Percentiles rank a stretch among this genome's conserved stretches.
These are phyloP conservation scores for Eristalinus sepulchralis DNA, from an alignment of 2,888 invertebrate genomes.

Conservation along the genomic window DNA sequence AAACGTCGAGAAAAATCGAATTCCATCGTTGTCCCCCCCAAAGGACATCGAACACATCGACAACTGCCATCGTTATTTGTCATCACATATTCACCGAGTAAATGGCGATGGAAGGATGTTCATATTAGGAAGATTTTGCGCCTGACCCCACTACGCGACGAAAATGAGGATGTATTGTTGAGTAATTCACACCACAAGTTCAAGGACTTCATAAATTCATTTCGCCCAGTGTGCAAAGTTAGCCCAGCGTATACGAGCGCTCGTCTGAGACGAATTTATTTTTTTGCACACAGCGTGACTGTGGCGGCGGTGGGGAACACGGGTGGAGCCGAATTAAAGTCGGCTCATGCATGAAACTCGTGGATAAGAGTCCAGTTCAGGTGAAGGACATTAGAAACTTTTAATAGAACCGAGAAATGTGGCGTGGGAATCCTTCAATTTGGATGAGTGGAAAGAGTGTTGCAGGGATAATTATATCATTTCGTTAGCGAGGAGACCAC, in stretches of 20 bases:
- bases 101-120: neutral
- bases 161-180: neutral
- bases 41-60: neutral
- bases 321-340: neutral
- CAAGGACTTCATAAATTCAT: conserved; percentile 60
- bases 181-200: conserved; percentile 56
- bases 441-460: neutral
- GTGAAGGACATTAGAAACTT: conserved; percentile 22
- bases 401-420: neutral
- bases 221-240: neutral
- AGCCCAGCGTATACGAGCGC: neutral
- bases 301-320: neutral
- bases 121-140: neutral
- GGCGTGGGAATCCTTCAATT: neutral
- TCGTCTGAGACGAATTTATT: neutral
- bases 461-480: neutral
- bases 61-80: neutral
- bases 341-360: neutral
- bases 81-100: neutral
- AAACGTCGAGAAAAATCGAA: neutral
- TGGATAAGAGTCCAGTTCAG: conserved; percentile 9
- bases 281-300: neutral
- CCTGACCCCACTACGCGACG: neutral
- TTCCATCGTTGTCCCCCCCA: neutral
- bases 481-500: neutral